Conservation (phyloP, 2,888 invertebrate genomes). For the Formica aserva region DNA sequence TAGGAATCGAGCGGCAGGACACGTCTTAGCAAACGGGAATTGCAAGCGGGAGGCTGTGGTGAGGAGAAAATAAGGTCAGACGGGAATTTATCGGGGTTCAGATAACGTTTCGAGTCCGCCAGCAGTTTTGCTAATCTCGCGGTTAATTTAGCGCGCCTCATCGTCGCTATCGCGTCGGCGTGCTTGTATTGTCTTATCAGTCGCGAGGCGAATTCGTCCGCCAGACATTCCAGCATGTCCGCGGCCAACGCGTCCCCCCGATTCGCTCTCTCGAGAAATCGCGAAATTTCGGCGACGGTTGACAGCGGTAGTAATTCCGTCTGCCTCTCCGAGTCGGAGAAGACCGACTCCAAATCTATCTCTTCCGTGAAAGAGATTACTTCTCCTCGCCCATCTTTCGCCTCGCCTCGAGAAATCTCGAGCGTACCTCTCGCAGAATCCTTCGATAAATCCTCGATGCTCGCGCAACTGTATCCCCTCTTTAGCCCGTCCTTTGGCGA, state of each 20-base stretch:
- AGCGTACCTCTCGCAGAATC: constrained; percentile 38
- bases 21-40: constrained; percentile 76
- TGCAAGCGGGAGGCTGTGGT: constrained; percentile 78
- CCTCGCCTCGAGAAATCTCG: constrained; percentile 31
- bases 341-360: constrained; percentile 38
- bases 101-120: constrained; percentile 79
- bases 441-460: constrained; percentile 26
- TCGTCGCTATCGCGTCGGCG: constrained; percentile 9
- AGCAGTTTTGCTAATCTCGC: constrained; percentile 78
- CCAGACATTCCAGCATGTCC: constrained; percentile 70
- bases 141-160: constrained; percentile 66
- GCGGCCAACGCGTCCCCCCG: constrained; percentile 53
- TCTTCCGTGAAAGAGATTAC: constrained; percentile 39
- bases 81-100: constrained; percentile 71
- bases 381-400: neutral
- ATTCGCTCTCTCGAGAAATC: constrained; percentile 60
- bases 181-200: constrained; percentile 5
- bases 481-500: constrained; percentile 47
- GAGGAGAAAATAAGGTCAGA: constrained; percentile 77
- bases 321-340: constrained; percentile 6
- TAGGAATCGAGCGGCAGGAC: constrained; percentile 78
- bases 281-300: constrained; percentile 62
- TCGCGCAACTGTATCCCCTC: constrained; percentile 57
- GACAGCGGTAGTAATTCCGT: constrained; percentile 63
- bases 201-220: constrained; percentile 72